These are phyloP conservation scores for Lophura nycthemera DNA, from an alignment of 2,113 vertebrate species.

Conservation along the genomic window DNA sequence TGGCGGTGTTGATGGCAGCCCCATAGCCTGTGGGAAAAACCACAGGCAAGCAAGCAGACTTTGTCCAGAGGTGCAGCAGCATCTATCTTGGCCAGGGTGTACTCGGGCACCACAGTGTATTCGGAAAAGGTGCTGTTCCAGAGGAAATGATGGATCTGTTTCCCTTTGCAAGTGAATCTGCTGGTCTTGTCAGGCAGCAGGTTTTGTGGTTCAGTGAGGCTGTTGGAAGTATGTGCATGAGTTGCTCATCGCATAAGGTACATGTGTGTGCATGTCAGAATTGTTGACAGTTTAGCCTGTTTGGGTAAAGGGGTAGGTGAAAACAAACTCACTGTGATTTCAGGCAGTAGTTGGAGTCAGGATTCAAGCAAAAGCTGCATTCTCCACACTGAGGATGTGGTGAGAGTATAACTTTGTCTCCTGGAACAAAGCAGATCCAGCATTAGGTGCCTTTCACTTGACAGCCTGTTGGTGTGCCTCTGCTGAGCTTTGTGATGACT, in stretches of 20 bases:
- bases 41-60: conserved; percentile 85
- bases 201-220: background rate
- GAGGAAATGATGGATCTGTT: conserved; percentile 81
- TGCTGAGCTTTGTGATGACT: background rate
- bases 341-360: conserved; percentile 83
- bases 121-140: conserved; percentile 87
- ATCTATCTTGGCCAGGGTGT: conserved; percentile 78
- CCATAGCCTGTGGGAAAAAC: conserved; percentile 85
- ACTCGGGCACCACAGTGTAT: conserved; percentile 85
- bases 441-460: background rate
- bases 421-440: conserved; percentile 43
- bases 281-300: accelerated
- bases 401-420: conserved; percentile 88
- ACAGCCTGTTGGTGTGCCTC: background rate
- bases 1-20: conserved; percentile 84
- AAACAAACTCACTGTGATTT: conserved; percentile 76
- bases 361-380: conserved; percentile 81
- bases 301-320: background rate
- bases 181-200: conserved; percentile 73
- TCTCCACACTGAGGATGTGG: conserved; percentile 83
- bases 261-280: accelerated
- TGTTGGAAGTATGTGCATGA: background rate
- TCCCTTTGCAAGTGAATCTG: conserved; percentile 83
- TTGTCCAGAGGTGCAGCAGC: conserved; percentile 83
- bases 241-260: background rate